These are phyloP conservation scores for Escarpia spicata DNA, from an alignment of 2,888 invertebrate species.

Conservation along the genomic window DNA sequence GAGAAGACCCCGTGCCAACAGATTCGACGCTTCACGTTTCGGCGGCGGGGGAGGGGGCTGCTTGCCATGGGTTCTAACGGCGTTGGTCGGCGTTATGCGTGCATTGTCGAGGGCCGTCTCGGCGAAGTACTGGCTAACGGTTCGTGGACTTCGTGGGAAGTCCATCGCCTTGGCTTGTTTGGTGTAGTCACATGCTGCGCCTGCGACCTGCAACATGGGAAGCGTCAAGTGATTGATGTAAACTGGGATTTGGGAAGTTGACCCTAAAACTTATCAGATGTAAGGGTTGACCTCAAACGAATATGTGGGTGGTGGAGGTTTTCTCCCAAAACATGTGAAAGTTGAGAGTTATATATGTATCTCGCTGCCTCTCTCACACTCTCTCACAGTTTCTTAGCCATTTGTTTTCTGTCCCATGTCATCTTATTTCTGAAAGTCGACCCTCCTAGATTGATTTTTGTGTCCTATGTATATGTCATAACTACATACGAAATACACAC, in stretches of 20 bases:
- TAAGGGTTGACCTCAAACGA: too few relatives aligned
- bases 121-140: background rate
- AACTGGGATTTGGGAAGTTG: too few relatives aligned
- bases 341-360: too few relatives aligned
- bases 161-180: background rate
- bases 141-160: background rate
- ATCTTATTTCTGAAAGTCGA: background rate
- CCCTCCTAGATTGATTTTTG: background rate
- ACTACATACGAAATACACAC: background rate
- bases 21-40: background rate
- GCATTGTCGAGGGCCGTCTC: background rate
- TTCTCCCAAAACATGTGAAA: too few relatives aligned
- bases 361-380: too few relatives aligned
- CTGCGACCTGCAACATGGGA: background rate
- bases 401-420: background rate
- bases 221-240: background rate
- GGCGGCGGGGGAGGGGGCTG: background rate
- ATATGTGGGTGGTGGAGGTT: too few relatives aligned
- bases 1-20: slow-evolving; percentile 8
- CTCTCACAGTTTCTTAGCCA: too few relatives aligned
- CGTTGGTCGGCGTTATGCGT: background rate
- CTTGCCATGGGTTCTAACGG: background rate
- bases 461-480: background rate
- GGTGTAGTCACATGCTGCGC: background rate
- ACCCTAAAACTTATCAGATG: too few relatives aligned